Evolutionary conservation across 1,140 invertebrate species (phyloP).

Genomic region (Liolophura sinensis): DNA sequence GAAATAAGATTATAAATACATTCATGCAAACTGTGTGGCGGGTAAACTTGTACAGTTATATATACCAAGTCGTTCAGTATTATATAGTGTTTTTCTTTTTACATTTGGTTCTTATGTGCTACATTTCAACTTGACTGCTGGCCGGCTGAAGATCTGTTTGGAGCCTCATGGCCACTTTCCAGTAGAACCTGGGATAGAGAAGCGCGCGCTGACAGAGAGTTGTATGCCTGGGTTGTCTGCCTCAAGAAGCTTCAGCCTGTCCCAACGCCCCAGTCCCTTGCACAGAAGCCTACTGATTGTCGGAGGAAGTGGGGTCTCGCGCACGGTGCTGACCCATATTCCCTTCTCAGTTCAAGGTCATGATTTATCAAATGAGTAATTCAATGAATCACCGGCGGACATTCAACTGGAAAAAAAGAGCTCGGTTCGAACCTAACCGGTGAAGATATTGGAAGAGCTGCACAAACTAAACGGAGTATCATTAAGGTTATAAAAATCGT

Average conservation of each 20-base stretch:
- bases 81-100: too few species aligned
- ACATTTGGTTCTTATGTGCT: constrained; percentile 37
- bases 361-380: too few species aligned
- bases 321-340: constrained; percentile 16
- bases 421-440: too few species aligned
- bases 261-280: constrained; percentile 4
- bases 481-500: too few species aligned
- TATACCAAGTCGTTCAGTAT: too few species aligned
- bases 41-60: too few species aligned
- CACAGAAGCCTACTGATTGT: constrained; percentile 7
- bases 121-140: constrained; percentile 42
- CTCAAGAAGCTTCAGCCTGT: constrained; percentile 1
- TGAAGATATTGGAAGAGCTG: too few species aligned
- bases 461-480: too few species aligned
- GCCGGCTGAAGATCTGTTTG: constrained; percentile 53
- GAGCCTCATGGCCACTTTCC: constrained; percentile 55
- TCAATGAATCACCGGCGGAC: too few species aligned
- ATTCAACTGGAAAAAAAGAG: too few species aligned
- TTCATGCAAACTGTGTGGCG: too few species aligned
- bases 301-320: constrained; percentile 32
- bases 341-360: constrained; percentile 49
- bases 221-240: not conserved
- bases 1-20: too few species aligned
- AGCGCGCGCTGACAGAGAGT: constrained; percentile 7
- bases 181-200: constrained; percentile 49